Conservation (phyloP, 2,113 vertebrate species). For the Lagopus muta region DNA sequence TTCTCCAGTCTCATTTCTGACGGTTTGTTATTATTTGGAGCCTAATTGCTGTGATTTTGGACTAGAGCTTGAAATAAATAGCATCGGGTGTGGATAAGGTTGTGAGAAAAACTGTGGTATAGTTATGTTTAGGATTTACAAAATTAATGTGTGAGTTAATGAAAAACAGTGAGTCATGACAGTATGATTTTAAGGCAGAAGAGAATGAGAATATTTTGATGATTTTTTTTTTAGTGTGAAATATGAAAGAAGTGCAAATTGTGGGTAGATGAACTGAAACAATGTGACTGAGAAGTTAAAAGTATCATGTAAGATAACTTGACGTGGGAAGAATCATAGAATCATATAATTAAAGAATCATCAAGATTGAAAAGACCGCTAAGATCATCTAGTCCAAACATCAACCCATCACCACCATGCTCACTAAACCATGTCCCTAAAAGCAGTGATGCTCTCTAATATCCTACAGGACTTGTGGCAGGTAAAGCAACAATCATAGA, state of each 20-base stretch:
- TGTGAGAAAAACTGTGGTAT: background rate
- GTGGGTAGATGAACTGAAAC: background rate
- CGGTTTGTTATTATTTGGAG: background rate
- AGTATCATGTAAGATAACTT: background rate
- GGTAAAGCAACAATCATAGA: background rate
- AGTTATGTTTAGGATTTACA: background rate
- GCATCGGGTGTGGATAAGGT: background rate
- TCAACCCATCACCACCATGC: too few relatives aligned
- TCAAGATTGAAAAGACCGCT: too few relatives aligned
- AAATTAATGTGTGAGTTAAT: background rate
- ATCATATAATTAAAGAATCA: too few relatives aligned
- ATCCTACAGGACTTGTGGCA: background rate
- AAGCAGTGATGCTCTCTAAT: background rate
- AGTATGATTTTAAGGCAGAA: background rate
- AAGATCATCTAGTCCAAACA: too few relatives aligned
- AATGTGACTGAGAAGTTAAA: background rate
- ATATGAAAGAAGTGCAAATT: background rate
- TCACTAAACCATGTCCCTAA: too few relatives aligned
- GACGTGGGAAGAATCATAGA: background rate
- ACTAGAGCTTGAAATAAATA: background rate
- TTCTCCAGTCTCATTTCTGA: background rate
- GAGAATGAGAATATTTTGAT: background rate
- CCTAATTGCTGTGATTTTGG: background rate
- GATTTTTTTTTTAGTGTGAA: background rate
- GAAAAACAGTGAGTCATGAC: background rate